Evolutionary conservation across 2,113 vertebrate species (phyloP).

Genomic region (Calonectris borealis): DNA sequence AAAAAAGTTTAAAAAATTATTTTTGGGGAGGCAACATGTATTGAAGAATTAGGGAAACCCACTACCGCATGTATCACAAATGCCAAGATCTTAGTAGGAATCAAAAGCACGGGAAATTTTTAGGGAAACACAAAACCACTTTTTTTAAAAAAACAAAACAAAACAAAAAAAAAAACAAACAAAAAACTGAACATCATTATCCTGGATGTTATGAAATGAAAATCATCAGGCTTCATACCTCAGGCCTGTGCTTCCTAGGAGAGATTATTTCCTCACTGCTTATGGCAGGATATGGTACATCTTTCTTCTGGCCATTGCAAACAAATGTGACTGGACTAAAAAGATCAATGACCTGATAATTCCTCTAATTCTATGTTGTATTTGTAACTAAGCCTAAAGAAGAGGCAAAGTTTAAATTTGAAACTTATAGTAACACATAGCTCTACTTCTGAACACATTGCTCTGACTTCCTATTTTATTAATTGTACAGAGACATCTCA

Average conservation of each 20-base stretch:
- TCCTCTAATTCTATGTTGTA: neutral
- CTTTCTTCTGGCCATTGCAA: neutral
- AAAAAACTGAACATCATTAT: neutral
- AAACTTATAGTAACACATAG: neutral
- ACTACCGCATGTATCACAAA: neutral
- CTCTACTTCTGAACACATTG: neutral
- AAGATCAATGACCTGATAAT: neutral
- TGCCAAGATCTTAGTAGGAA: neutral
- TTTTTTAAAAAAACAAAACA: neutral
- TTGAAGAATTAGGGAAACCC: neutral
- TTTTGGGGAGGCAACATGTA: neutral
- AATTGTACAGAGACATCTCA: neutral
- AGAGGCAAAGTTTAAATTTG: neutral
- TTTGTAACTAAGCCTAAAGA: neutral
- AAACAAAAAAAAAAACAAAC: too few relatives aligned
- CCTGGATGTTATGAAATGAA: neutral
- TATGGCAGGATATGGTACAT: neutral
- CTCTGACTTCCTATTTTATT: neutral
- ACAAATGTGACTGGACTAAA: neutral
- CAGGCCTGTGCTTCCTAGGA: neutral
- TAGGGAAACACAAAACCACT: neutral
- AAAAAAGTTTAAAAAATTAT: neutral
- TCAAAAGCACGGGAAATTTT: neutral
- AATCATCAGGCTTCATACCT: neutral
- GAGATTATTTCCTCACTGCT: neutral